Evolutionary conservation across 1,140 invertebrate species (phyloP), one percentile per base, ranked within the genome.

Genomic region (Ectropis grisescens): DNA sequence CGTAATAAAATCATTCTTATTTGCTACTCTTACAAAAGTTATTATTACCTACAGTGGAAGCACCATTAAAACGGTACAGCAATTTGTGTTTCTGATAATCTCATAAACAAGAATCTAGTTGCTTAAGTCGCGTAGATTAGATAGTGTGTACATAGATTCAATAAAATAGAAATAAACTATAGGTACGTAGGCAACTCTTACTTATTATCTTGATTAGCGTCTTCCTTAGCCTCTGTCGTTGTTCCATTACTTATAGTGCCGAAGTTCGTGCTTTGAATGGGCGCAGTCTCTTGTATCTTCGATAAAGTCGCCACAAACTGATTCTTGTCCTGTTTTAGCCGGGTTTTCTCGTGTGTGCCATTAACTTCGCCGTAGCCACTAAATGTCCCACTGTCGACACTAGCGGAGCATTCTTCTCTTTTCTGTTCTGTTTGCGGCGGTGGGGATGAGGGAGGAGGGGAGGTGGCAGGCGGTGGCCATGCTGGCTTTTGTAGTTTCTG

Each of bases 401-500:
- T 78, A 2, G 70, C 70, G 2, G 70, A 64, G 34, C 72, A 81
- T 41, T 78, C 72, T 36, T 81, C 72, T 49, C 61, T 65, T 43
- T 55, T 71, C 27, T 52, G 46, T 13, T 74, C 60, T 30, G 66
- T 52, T 32, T 48, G 42, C 2, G 38, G 50, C n/a, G 72, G 66
- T 1, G 70, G 72, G 4, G 66, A 54, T 13, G 69, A 54, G 23
- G 60, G 69, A 26, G 61, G 68, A 10, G 64, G 74, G n/a, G 71
- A 74, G 1, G 62, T 50, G 10, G 67, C 54, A 2, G 65, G 81
- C 0, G 91, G 91, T 0, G 91, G 91, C 91, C 91, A 93, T 1
- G 89, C 84, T 11, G 89, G 87, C 38, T 86, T 87, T 33, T 89
- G 87, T 25, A 93, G 61, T 54, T 91, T 92, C 51, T 92, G 90